phyloP scores from a whole-genome alignment of 2,113 vertebrate species.

The Peromyscus maniculatus region DNA sequence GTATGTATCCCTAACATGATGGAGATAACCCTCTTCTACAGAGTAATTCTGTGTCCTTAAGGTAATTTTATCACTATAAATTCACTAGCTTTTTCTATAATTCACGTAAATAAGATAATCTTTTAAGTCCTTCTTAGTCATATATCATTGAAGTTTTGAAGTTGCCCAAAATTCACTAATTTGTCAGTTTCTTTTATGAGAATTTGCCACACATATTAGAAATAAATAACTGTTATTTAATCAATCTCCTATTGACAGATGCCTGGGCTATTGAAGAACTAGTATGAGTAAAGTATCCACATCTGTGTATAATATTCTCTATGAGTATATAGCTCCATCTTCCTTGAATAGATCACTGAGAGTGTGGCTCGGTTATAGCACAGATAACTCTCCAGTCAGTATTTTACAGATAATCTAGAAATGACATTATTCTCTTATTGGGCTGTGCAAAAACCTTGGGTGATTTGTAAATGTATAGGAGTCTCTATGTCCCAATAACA shows the following conservation, averaged over 20 bases:
- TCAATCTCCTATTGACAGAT: neutral
- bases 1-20: neutral
- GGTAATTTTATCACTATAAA: neutral
- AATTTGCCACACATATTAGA: neutral
- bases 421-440: neutral
- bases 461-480: neutral
- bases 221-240: neutral
- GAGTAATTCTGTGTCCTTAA: neutral
- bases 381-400: neutral
- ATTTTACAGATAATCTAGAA: neutral
- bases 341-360: neutral
- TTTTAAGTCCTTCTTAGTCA: neutral
- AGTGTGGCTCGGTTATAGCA: neutral
- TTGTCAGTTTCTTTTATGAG: neutral
- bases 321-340: neutral
- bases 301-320: neutral
- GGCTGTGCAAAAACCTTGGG: neutral
- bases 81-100: neutral
- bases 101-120: neutral
- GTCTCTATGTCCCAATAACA: neutral
- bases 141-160: neutral
- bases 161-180: neutral
- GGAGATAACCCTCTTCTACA: neutral
- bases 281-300: neutral
- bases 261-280: neutral